Conservation (phyloP, 1,140 invertebrate species). For the Parapsyche elsis region DNA sequence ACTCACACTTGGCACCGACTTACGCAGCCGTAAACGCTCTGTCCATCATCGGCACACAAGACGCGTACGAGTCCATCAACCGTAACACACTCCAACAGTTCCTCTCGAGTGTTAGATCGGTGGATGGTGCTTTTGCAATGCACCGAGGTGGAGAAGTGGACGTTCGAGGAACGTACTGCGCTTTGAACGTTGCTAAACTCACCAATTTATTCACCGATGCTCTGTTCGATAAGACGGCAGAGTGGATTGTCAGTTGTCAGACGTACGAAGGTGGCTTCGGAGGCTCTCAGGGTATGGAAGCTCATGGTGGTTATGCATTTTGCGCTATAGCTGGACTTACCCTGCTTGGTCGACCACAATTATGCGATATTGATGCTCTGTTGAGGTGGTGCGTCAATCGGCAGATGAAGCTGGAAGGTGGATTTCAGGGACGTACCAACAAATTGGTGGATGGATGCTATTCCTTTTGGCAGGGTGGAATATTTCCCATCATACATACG, state of each 20-base stretch:
- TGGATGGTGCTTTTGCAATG: slow-evolving; percentile 92
- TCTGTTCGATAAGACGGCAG: slow-evolving; percentile 86
- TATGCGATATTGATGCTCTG: slow-evolving; percentile 83
- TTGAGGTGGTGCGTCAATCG: slow-evolving; percentile 89
- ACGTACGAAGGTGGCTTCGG: slow-evolving; percentile 99
- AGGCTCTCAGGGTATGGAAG: slow-evolving; percentile 94
- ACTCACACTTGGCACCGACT: slow-evolving; percentile 93
- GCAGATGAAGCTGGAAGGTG: slow-evolving; percentile 92
- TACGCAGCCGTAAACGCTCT: slow-evolving; percentile 97
- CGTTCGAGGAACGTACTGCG: slow-evolving; percentile 96
- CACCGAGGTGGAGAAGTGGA: slow-evolving; percentile 96
- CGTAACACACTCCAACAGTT: slow-evolving; percentile 82
- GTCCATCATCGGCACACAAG: slow-evolving; percentile 86
- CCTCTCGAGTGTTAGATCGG: slow-evolving; percentile 78
- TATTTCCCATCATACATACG: slow-evolving; percentile 82
- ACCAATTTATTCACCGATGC: slow-evolving; percentile 81
- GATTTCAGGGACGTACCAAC: slow-evolving; percentile 96
- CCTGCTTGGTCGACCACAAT: slow-evolving; percentile 81
- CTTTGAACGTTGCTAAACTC: slow-evolving; percentile 86
- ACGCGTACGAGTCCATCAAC: slow-evolving; percentile 89
- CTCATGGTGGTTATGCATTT: slow-evolving; percentile 98
- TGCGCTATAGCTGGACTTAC: slow-evolving; percentile 92
- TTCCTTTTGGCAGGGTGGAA: slow-evolving; percentile 97
- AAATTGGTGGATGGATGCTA: slow-evolving; percentile 99
- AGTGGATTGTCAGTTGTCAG: slow-evolving; percentile 94